Evolutionary conservation across 2,113 vertebrate species (phyloP).

Genomic region (Vireo altiloquus): DNA sequence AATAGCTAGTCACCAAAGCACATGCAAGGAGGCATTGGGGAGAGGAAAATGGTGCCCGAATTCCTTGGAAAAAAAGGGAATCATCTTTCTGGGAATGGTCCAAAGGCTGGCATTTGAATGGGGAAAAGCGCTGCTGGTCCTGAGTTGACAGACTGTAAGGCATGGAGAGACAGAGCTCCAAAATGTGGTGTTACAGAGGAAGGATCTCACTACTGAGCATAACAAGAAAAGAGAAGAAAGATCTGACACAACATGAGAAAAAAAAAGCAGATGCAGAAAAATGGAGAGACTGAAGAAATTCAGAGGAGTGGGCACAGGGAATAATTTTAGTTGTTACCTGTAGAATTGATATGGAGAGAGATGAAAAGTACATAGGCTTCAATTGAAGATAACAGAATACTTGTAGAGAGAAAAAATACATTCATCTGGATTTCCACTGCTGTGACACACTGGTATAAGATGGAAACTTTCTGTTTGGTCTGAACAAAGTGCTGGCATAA

Average conservation of each 20-base stretch:
- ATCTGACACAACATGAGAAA: not conserved
- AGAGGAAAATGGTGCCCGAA: not conserved
- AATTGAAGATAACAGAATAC: not conserved
- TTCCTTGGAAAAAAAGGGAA: not conserved
- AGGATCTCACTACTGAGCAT: not conserved
- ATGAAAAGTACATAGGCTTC: not conserved
- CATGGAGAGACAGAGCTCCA: not conserved
- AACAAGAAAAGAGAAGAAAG: not conserved
- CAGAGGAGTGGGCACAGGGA: not conserved
- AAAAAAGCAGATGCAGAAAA: not conserved
- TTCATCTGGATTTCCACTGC: not conserved
- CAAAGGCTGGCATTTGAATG: not conserved
- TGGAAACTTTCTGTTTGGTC: not conserved
- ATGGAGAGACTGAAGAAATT: not conserved
- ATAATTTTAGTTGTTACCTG: constrained; percentile 15
- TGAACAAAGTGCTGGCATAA: not conserved
- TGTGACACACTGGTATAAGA: not conserved
- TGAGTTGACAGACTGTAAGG: not conserved
- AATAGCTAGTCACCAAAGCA: constrained; percentile 2
- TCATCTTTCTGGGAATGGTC: not conserved
- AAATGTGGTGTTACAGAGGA: not conserved
- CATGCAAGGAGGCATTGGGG: not conserved
- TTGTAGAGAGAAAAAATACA: not conserved
- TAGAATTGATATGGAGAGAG: not conserved
- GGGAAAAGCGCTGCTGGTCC: not conserved